phyloP scores from a whole-genome alignment of 2,888 invertebrate genomes.

The Drosophila mimetica region DNA sequence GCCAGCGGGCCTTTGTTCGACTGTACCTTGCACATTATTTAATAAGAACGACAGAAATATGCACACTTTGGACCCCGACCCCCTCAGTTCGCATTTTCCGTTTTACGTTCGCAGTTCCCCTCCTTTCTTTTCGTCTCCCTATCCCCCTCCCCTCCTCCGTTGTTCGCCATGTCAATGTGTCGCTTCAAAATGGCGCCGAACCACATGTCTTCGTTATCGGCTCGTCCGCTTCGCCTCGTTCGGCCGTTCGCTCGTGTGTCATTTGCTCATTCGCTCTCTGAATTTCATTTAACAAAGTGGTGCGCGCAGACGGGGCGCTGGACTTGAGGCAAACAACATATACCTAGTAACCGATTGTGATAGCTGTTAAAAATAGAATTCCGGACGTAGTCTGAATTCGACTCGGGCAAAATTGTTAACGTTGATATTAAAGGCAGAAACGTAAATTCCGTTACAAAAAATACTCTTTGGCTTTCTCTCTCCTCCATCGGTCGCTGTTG shows the following conservation, averaged over 20 bases:
- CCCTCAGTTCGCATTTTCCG: slow-evolving; percentile 1
- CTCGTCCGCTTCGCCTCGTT: slow-evolving; percentile 32
- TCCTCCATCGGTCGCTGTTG: slow-evolving; percentile 42
- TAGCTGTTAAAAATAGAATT: slow-evolving; percentile 67
- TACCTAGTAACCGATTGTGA: slow-evolving; percentile 71
- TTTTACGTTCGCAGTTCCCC: slow-evolving; percentile 1
- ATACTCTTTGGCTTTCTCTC: slow-evolving; percentile 48
- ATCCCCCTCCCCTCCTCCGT: not conserved
- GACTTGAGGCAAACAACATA: slow-evolving; percentile 29
- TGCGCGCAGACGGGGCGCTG: slow-evolving; percentile 54
- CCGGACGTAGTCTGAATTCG: slow-evolving; percentile 51
- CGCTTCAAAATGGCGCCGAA: slow-evolving; percentile 75
- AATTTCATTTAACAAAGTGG: slow-evolving; percentile 75
- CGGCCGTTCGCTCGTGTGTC: slow-evolving; percentile 59
- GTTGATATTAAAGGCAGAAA: slow-evolving; percentile 50
- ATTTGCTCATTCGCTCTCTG: slow-evolving; percentile 61
- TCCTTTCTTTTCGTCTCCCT: not conserved
- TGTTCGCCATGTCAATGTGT: slow-evolving; percentile 60
- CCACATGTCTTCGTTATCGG: slow-evolving; percentile 75
- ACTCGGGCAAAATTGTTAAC: slow-evolving; percentile 59
- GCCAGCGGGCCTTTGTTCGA: slow-evolving; percentile 30
- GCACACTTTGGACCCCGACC: slow-evolving; percentile 33
- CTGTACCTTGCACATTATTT: slow-evolving; percentile 60
- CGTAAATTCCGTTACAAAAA: slow-evolving; percentile 42
- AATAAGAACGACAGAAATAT: slow-evolving; percentile 50